Evolutionary conservation across 2,113 vertebrate genomes (phyloP).

Genomic region (Mustelus asterias): DNA sequence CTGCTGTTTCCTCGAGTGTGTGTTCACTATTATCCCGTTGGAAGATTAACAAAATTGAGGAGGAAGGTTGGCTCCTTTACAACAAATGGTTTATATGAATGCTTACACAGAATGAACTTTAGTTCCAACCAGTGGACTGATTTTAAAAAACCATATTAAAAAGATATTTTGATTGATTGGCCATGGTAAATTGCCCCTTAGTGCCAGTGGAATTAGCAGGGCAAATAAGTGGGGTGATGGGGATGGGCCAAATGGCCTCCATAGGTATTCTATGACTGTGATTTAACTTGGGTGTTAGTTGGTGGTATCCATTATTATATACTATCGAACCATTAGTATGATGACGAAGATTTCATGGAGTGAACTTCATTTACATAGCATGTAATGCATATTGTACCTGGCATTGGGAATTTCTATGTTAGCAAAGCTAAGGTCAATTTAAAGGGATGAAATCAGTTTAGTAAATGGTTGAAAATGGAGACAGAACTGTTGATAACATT

Average conservation of each 20-base stretch:
- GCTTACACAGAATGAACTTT: not conserved
- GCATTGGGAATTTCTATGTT: not conserved
- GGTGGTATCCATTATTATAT: not conserved
- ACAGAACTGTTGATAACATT: not conserved
- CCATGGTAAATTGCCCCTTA: too few species aligned
- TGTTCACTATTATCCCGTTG: not conserved
- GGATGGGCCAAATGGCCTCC: too few species aligned
- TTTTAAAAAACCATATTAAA: not conserved
- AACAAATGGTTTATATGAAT: not conserved
- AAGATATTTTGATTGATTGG: too few species aligned
- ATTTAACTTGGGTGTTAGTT: not conserved
- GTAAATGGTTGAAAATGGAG: not conserved
- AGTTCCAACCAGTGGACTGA: not conserved
- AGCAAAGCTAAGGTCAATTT: not conserved
- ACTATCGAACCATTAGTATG: not conserved
- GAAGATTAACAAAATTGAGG: not conserved
- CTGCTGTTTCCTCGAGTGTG: not conserved
- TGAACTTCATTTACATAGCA: not conserved
- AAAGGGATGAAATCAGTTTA: not conserved
- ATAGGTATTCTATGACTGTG: not conserved
- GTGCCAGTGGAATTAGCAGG: too few species aligned
- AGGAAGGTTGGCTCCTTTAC: not conserved
- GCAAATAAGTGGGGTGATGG: too few species aligned
- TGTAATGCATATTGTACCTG: not conserved
- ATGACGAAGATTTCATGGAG: not conserved